A percentile compares a stretch with the other conserved stretches of the same genome.
Conservation (phyloP, 2,888 invertebrate species). For the Sarcophaga rosellei region DNA sequence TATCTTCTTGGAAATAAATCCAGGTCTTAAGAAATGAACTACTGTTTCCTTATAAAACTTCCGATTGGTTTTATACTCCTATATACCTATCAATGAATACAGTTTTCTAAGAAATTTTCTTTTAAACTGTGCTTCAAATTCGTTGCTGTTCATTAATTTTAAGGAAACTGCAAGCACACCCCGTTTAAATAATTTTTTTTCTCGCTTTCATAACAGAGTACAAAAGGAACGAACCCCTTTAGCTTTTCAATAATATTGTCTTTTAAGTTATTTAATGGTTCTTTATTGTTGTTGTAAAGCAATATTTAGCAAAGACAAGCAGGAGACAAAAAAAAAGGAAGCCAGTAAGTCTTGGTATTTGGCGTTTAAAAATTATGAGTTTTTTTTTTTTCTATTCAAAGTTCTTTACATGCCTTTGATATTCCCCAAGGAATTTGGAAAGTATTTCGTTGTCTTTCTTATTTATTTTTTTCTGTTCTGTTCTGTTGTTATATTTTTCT, state of each 20-base stretch:
- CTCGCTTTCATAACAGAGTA: not conserved
- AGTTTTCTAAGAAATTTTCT: too few species aligned
- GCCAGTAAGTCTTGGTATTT: constrained; percentile 44
- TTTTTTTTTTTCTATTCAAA: constrained; percentile 35
- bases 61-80: too few species aligned
- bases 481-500: not conserved
- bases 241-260: constrained; percentile 66
- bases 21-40: too few species aligned
- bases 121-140: too few species aligned
- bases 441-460: constrained; percentile 28
- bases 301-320: constrained; percentile 10
- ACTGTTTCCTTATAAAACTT: too few species aligned
- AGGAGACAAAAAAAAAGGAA: constrained; percentile 35
- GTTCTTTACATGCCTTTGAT: constrained; percentile 27
- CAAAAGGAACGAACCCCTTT: constrained; percentile 48
- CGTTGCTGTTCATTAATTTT: too few species aligned
- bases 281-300: not conserved
- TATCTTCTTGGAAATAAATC: too few species aligned
- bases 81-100: too few species aligned
- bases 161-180: too few species aligned
- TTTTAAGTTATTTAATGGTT: constrained; percentile 48
- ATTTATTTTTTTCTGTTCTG: not conserved
- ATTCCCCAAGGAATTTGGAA: constrained; percentile 60
- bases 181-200: not conserved
- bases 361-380: constrained; percentile 64